phyloP scores from a whole-genome alignment of 2,113 vertebrate genomes.

The Daboia siamensis region DNA sequence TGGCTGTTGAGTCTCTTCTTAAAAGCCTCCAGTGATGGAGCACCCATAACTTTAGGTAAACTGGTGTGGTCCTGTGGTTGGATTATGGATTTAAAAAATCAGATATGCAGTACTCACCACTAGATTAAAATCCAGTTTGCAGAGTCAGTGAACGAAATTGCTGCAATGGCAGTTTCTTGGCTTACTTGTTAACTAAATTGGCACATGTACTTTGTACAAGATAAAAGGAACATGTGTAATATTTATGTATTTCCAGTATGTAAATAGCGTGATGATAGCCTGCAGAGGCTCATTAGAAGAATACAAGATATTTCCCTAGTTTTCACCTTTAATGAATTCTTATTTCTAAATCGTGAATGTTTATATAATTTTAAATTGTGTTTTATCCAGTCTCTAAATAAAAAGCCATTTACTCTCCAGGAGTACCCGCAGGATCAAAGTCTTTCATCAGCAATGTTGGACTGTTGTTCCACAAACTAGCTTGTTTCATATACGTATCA shows the following conservation, averaged over 20 bases:
- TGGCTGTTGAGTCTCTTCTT: background rate
- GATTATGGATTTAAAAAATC: background rate
- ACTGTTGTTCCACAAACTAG: background rate
- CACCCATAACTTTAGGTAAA: background rate
- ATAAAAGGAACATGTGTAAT: background rate
- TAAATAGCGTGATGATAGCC: background rate
- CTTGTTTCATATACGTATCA: background rate
- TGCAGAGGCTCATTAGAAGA: background rate
- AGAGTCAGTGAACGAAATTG: background rate
- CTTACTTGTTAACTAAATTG: background rate
- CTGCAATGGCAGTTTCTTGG: background rate
- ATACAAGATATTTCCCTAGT: background rate
- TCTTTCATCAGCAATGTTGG: background rate
- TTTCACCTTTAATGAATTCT: background rate
- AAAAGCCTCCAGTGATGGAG: background rate
- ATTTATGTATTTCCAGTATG: background rate
- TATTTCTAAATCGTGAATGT: background rate
- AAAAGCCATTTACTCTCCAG: background rate
- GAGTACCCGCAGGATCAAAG: background rate
- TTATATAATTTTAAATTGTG: background rate
- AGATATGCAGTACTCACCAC: background rate
- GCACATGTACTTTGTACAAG: background rate
- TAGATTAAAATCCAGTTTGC: background rate
- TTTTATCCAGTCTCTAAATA: background rate
- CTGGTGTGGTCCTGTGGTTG: background rate